These are phyloP conservation scores for Myodes glareolus DNA, from an alignment of 2,113 vertebrate genomes.

Conservation along the genomic window DNA sequence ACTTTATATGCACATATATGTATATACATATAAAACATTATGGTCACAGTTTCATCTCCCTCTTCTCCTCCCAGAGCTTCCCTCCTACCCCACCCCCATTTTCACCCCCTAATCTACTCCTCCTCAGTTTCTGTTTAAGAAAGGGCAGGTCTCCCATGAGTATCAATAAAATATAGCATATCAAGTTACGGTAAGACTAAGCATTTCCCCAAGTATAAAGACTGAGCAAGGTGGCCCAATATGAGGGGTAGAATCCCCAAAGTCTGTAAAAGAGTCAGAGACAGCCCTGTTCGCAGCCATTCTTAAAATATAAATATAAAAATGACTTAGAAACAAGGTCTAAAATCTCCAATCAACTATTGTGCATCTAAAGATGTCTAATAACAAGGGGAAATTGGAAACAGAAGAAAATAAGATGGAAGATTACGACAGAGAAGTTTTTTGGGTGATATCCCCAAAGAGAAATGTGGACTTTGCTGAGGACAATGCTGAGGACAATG, in stretches of 20 bases:
- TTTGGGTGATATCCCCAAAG: neutral
- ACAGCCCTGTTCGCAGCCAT: neutral
- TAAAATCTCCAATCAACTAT: neutral
- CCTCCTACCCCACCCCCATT: neutral
- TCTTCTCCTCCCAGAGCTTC: neutral
- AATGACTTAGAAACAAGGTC: neutral
- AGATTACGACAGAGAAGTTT: neutral
- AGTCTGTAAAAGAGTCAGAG: neutral
- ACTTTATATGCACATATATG: too few relatives aligned
- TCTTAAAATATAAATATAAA: neutral
- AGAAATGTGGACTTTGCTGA: neutral
- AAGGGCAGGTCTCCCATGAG: neutral
- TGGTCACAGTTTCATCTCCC: neutral
- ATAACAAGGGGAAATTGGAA: neutral
- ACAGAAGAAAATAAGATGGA: neutral
- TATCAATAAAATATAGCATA: neutral
- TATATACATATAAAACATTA: too few relatives aligned
- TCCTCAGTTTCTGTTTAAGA: neutral
- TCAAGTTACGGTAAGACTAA: neutral
- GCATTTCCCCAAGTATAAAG: neutral
- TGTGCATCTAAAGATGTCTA: neutral
- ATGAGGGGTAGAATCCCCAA: neutral
- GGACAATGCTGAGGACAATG: neutral
- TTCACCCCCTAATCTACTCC: neutral
- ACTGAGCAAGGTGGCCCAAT: neutral